Evolutionary conservation across 2,888 invertebrate genomes (phyloP), one percentile per base, ranked within the genome.

Genomic region (Orgyia antiqua): DNA sequence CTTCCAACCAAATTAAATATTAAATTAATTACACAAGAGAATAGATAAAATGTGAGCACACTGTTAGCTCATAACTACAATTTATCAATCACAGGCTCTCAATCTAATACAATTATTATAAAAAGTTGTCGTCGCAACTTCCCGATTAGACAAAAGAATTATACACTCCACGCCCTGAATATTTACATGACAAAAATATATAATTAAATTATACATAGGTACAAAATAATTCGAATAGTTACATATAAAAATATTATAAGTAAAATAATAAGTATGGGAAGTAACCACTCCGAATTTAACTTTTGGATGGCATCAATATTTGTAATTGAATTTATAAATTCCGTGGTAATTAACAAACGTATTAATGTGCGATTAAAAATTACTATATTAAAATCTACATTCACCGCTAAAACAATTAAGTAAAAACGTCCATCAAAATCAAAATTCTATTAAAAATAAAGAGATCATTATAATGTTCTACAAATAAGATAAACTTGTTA

Each of bases 371-470:
- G 69, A 70, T 6, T 59, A 56, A 47, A 54, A 58, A 65, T 49
- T 53, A 53, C 67, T 75, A 77, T 63, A 62, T 60, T 66, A 69
- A 68, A n/a, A n/a, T 56, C 67, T 76, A 75, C 68, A 70, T n/a
- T n/a, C 65, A 71, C 65, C 52, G 71, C 71, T 80, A 82, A 68
- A 69, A 63, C 76, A 83, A 83, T 78, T 82, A 84, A 83, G 83
- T 84, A 84, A 83, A 78, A 82, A 82, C 75, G 80, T 79, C 80
- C 82, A 78, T 80, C 79, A 80, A 82, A 82, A 78, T 80, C 79
- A 80, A 82, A 82, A 79, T 75, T 75, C 67, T 74, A 80, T 77
- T 83, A 82, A 74, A 54, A 80, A 82, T 77, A 82, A 80, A 79
- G 84, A 86, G 84, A 86, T 86, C 84, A 83, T 72, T 61, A 15